Percentiles rank a stretch among this genome's conserved stretches.
Evolutionary conservation across 1,140 invertebrate genomes (phyloP).

Genomic region (Portunus trituberculatus): DNA sequence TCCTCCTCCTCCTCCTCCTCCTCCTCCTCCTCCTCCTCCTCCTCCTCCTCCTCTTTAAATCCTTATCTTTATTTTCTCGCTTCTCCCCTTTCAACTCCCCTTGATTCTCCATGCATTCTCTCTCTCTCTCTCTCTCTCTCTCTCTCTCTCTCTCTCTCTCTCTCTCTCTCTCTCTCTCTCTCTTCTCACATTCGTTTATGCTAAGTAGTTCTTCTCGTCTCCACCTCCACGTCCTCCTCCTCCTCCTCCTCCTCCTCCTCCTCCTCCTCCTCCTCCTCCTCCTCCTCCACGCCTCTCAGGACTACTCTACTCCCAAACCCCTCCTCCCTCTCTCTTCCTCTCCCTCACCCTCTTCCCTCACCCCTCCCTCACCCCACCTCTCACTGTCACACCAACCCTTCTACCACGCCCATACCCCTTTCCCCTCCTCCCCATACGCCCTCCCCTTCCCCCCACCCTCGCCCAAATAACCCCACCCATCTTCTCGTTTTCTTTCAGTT

Average conservation of each 20-base stretch:
- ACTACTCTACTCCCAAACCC: background rate
- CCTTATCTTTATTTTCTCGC: too few species aligned
- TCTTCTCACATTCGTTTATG: background rate
- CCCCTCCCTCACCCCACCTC: background rate
- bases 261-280: background rate
- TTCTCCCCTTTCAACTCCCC: too few species aligned
- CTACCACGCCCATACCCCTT: background rate
- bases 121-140: background rate
- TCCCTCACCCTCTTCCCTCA: background rate
- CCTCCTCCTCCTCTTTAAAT: too few species aligned
- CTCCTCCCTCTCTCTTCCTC: background rate
- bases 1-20: too few species aligned
- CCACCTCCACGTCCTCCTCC: too few species aligned
- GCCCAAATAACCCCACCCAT: background rate
- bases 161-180: background rate
- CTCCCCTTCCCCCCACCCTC: background rate
- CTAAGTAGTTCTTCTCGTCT: background rate
- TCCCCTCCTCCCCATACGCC: background rate
- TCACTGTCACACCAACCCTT: background rate
- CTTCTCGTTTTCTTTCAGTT: background rate
- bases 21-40: background rate
- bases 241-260: background rate
- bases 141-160: background rate
- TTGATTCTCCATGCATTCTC: background rate
- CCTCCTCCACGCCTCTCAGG: background rate